Evolutionary conservation across 2,888 invertebrate genomes (phyloP), one percentile per base, ranked within the genome.

Genomic region (Trachelus tabidus): DNA sequence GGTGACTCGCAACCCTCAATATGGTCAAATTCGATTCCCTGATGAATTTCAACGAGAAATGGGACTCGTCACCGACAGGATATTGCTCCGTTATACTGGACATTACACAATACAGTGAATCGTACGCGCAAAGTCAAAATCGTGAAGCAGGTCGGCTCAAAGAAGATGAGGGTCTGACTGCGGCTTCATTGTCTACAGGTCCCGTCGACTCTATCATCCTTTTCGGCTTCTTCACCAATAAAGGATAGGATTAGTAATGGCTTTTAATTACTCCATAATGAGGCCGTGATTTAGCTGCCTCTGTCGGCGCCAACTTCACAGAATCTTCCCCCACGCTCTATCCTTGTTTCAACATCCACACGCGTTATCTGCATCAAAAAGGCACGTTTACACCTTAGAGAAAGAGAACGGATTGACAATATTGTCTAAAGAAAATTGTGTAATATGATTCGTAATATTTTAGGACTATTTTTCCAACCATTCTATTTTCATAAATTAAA

Each of bases 241-340:
- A 90, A 90, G 88, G 88, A 91, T 90, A 90, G 89, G 86, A 89
- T 89, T 89, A 89, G 91, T 91, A 91, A 91, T 91, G 90, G 90
- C 86, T 91, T 91, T 91, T 91, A 91, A 91, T 91, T 91, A 91
- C 89, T 90, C 89, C 88, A 89, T 91, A 90, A 91, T 91, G 90
- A 91, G 90, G 87, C 85, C 86, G 84, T 89, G 87, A 88, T 88
- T 88, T 81, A 78, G 82, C 84, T 88, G 86, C 87, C 88, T 86
- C 81, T 83, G 83, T 86, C 87, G 89, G 88, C 88, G 88, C 88
- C 89, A 87, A 85, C 83, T 87, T 87, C 85, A 82, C 82, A 81
- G 82, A 78, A 40, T 40, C 12, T 12, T 23, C 9, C 40, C 9
- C 9, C 40, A 9, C 40, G 15, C 15, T 40, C 23, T 23, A 40